These are phyloP conservation scores for Synanthedon formicaeformis DNA, from an alignment of 2,888 invertebrate genomes.

Conservation along the genomic window DNA sequence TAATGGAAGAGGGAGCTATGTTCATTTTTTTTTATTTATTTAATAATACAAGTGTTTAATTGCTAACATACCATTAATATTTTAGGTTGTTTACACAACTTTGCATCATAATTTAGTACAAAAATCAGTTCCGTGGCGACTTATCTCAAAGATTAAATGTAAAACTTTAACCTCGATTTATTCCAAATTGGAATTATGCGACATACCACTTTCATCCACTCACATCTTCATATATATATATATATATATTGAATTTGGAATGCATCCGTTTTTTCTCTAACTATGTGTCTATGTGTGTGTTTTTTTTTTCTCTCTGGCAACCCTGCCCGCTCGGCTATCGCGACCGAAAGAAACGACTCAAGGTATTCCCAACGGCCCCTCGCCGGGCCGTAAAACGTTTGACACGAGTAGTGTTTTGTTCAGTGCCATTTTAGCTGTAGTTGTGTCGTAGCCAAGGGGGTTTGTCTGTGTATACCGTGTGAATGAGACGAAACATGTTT, in stretches of 20 bases:
- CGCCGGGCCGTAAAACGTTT: constrained; percentile 13
- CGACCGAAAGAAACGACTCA: constrained; percentile 70
- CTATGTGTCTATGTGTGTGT: constrained; percentile 76
- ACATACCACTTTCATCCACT: no score
- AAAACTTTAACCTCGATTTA: no score
- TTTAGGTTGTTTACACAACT: no score
- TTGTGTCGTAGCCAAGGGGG: constrained; percentile 70
- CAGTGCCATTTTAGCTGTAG: constrained; percentile 54
- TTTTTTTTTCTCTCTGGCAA: constrained; percentile 77
- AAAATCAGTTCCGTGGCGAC: no score
- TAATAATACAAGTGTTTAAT: no score
- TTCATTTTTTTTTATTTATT: no score
- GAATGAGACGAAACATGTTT: constrained; percentile 42
- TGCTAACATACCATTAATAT: no score
- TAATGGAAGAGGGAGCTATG: no score
- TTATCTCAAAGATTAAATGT: no score
- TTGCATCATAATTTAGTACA: no score
- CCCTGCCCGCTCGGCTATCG: constrained; percentile 74
- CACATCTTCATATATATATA: no score
- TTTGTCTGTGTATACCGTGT: constrained; percentile 50
- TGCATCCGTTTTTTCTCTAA: constrained; percentile 73
- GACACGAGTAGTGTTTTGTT: constrained; percentile 54
- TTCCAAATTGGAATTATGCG: no score
- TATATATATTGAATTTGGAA: constrained; percentile 14
- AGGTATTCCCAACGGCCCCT: constrained; percentile 47